These are phyloP conservation scores for Capromys pilorides DNA, from an alignment of 2,797 vertebrate species.

Conservation along the genomic window DNA sequence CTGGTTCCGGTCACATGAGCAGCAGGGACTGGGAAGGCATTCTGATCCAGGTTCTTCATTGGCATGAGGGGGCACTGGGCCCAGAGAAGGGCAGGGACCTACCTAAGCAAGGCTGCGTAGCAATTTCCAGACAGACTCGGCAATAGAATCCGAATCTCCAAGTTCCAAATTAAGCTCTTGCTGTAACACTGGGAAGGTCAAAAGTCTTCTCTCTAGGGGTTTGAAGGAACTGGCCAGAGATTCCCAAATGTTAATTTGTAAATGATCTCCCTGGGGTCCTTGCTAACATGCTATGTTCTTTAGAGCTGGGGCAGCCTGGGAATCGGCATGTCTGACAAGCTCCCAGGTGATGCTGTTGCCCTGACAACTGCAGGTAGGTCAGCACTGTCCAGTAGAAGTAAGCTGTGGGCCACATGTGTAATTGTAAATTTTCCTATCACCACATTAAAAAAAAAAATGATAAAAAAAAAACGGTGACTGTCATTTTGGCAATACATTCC, in stretches of 20 bases:
- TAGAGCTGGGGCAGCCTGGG: not conserved
- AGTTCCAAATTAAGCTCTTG: not conserved
- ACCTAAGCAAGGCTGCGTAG: not conserved
- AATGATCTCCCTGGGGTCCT: not conserved
- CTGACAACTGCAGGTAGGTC: not conserved
- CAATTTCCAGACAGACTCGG: not conserved
- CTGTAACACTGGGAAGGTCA: not conserved
- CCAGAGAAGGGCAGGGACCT: not conserved
- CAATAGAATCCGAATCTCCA: not conserved
- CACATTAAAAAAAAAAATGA: conserved; percentile 40
- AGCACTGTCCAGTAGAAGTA: not conserved
- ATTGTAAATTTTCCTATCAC: not conserved
- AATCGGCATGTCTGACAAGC: not conserved
- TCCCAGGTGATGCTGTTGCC: not conserved
- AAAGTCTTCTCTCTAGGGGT: not conserved
- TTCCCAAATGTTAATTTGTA: not conserved
- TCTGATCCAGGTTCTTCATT: not conserved
- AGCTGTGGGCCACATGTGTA: not conserved
- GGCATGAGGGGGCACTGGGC: not conserved
- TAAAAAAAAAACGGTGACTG: not conserved
- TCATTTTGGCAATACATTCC: not conserved
- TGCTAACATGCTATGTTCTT: not conserved
- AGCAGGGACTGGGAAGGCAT: not conserved
- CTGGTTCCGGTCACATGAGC: not conserved
- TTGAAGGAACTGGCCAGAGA: not conserved